Base-by-base conservation (phyloP, 1,140 invertebrate species). In the Ceratoteleas bidentatus region DNA sequence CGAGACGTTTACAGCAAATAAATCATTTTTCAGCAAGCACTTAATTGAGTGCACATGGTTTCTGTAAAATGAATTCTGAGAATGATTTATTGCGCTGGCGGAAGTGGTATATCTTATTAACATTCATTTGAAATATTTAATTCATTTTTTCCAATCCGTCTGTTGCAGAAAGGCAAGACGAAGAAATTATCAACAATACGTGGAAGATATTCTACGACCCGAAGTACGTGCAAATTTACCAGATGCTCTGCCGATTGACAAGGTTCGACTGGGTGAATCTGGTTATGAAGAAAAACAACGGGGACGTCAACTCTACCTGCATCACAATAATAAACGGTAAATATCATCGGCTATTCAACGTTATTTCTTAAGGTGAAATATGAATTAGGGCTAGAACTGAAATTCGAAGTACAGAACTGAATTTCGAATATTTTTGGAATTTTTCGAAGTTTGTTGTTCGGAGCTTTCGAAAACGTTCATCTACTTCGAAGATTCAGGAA, bases 181-280 rank as follows among this genome's bases (percentile, higher is more conserved):
- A 73, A 47, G 70, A 73, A 47, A 64, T 73, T 15, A 50, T 64
- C 49, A 13, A 24, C 7, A 56, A 60, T 40, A 73, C 60, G 4
- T 50, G 43, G 40, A 43, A 73, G 56, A 47, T 73, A 24, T 9
- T 64, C 0, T 64, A 62, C 38, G 8, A 49, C 13, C 69, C 69
- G 14, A 5, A 73, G 32, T 62, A 52, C 13, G 52, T 52, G 13
- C 32, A 5, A 34, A 62, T 53, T 15, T 60, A 69, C 15, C 16
- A 9, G 13, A 60, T 50, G 34, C 2, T 73, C 4, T 43, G 56
- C 6, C 5, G 24, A 10, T 13, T 58, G 8, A 43, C 36, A 6
- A 58, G 40, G 11, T 45, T 24, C 3, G 56, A 66, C 8, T 66
- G 62, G 62, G 38, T 66, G 36, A 54, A 54, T 8, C 14, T 66